Evolutionary conservation across 2,888 invertebrate genomes (phyloP), one percentile per base, ranked within the genome.

Genomic region (Thymelicus sylvestris): DNA sequence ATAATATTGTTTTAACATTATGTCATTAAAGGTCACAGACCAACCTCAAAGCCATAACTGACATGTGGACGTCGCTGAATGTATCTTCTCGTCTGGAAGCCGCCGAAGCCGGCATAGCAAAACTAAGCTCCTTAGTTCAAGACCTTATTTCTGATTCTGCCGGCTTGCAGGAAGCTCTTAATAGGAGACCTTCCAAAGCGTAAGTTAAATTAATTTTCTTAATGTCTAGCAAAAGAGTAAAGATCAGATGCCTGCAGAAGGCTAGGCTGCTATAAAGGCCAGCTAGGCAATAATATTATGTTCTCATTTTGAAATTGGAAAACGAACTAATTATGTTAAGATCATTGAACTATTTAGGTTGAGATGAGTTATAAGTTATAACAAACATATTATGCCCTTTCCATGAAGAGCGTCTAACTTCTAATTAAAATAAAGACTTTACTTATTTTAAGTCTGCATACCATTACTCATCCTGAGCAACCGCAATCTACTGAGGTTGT

Each of bases 41-140:
- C 2, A 92, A 92, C 72, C 70, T 92, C 12, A 92, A 91, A 76
- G 92, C 94, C 0, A 87, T 95, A 31, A 92, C 94, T 13, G 96
- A 96, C 72, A 95, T 96, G 94, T 96, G 96, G 94, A 95, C 95
- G 74, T 92, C 95, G 19, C 84, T 96, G 69, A 95, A 95, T 75
- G 89, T 96, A 0, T 94, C 94, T 0, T 96, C 96, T 74, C 92
- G 96, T 48, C 82, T 96, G 72, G 96, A 96, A 62, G 95, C 95
- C 0, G 93, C 94, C 6, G 96, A 96, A 79, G 86, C 89, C 50
- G 95, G 95, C 24, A 94, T 96, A 64, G 86, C 89, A 19, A 96
- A 96, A 82, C 83, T 96, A n/a, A 95, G 95, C 65, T 94, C 94
- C 0, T 87, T 96, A 75, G 86, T 96, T 7, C 94, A 95, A 80